phyloP scores from a whole-genome alignment of 92 coral and sea anemone genomes.

The Metridium senile region DNA sequence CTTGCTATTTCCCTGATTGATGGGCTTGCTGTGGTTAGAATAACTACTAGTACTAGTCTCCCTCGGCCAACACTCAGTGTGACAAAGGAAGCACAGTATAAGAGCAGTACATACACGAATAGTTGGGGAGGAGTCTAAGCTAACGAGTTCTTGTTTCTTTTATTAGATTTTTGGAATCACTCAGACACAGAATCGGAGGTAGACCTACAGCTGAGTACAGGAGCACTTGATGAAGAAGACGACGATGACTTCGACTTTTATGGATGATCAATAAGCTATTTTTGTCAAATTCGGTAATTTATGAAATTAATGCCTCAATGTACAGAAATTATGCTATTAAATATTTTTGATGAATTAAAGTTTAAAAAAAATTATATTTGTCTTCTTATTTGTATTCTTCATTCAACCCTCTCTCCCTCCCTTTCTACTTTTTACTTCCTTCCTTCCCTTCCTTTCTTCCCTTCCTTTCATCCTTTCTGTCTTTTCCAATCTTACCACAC shows the following conservation, averaged over 20 bases:
- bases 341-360: too few relatives aligned
- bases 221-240: slow-evolving; percentile 68
- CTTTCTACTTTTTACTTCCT: background rate
- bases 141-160: too few relatives aligned
- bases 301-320: background rate
- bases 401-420: background rate
- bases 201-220: slow-evolving; percentile 90
- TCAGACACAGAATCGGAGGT: slow-evolving; percentile 96
- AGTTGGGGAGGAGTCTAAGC: background rate
- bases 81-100: too few relatives aligned
- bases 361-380: background rate
- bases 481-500: too few relatives aligned
- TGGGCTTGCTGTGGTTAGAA: too few relatives aligned
- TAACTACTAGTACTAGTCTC: too few relatives aligned
- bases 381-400: background rate
- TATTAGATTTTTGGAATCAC: slow-evolving; percentile 94
- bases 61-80: too few relatives aligned
- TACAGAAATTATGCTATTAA: background rate
- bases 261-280: slow-evolving; percentile 50
- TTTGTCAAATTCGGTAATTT: too few relatives aligned
- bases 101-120: too few relatives aligned
- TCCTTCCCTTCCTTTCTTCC: background rate
- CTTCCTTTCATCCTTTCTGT: background rate
- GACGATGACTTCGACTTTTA: slow-evolving; percentile 97
- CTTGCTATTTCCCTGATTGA: too few relatives aligned